phyloP scores from a whole-genome alignment of 2,113 vertebrate species.

The Nibea albiflora region DNA sequence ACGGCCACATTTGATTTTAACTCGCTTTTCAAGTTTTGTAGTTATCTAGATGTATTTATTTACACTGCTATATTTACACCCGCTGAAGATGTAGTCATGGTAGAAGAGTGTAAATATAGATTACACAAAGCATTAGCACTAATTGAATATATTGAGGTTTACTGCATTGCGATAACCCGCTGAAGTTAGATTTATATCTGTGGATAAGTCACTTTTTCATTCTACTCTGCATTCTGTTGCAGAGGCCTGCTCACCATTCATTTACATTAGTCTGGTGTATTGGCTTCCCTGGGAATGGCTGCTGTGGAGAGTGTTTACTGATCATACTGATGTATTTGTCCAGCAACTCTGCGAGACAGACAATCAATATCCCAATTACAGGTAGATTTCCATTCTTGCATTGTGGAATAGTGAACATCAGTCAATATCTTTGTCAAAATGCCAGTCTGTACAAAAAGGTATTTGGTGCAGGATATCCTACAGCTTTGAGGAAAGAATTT shows the following conservation, averaged over 20 bases:
- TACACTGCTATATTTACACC: conserved; percentile 2
- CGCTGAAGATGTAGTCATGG: conserved; percentile 1
- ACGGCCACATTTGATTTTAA: background rate
- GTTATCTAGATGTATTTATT: background rate
- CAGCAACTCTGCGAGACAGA: conserved; percentile 59
- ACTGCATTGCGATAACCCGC: conserved; percentile 37
- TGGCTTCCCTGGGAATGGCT: conserved; percentile 39
- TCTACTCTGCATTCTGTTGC: conserved; percentile 42
- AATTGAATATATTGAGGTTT: conserved; percentile 56
- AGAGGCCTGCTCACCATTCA: conserved; percentile 47
- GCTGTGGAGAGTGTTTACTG: conserved; percentile 64
- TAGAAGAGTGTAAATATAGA: conserved; percentile 26
- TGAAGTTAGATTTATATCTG: conserved; percentile 53
- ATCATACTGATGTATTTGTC: conserved; percentile 77
- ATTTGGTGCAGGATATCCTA: background rate
- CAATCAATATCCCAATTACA: conserved; percentile 80
- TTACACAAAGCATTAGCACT: conserved; percentile 40
- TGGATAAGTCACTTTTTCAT: conserved; percentile 17
- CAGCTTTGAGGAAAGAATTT: background rate
- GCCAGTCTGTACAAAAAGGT: background rate
- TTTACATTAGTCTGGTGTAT: conserved; percentile 67
- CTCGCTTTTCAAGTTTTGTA: background rate
- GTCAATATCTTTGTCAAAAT: conserved; percentile 63
- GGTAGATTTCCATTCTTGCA: conserved; percentile 70
- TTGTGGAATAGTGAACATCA: conserved; percentile 40